phyloP scores from a whole-genome alignment of 2,797 vertebrate species.

The Podarcis lilfordi region DNA sequence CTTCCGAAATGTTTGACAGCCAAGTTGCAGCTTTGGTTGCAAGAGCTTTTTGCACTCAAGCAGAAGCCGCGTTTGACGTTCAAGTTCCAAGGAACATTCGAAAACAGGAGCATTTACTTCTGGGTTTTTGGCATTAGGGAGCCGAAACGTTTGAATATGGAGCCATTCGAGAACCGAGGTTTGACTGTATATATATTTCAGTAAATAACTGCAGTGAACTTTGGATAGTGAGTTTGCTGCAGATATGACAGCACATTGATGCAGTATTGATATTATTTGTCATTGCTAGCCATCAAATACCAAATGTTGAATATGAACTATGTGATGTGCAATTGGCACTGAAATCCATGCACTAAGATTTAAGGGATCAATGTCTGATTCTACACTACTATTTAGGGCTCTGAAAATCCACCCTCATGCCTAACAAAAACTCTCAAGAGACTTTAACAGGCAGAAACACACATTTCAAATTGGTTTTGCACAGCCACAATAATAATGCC shows the following conservation, averaged over 20 bases:
- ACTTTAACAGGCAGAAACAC: not conserved
- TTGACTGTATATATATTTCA: not conserved
- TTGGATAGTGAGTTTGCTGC: not conserved
- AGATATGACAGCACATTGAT: not conserved
- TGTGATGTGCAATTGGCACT: not conserved
- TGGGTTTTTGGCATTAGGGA: no score
- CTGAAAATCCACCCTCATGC: not conserved
- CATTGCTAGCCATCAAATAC: not conserved
- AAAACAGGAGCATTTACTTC: no score
- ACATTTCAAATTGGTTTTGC: not conserved
- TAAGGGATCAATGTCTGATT: not conserved
- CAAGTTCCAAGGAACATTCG: no score
- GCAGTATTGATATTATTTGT: not conserved
- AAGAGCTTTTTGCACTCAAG: no score
- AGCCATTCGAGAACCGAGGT: no score
- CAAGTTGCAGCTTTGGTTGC: no score
- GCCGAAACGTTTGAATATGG: no score
- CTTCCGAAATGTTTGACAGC: no score
- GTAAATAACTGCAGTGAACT: not conserved
- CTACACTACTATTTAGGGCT: not conserved
- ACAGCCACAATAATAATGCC: not conserved
- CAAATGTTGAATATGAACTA: not conserved
- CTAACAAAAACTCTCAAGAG: not conserved
- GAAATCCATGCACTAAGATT: not conserved
- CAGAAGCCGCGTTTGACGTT: no score